These are phyloP conservation scores for Oreochromis spilurus DNA, from an alignment of 2,113 vertebrate species.

Conservation along the genomic window DNA sequence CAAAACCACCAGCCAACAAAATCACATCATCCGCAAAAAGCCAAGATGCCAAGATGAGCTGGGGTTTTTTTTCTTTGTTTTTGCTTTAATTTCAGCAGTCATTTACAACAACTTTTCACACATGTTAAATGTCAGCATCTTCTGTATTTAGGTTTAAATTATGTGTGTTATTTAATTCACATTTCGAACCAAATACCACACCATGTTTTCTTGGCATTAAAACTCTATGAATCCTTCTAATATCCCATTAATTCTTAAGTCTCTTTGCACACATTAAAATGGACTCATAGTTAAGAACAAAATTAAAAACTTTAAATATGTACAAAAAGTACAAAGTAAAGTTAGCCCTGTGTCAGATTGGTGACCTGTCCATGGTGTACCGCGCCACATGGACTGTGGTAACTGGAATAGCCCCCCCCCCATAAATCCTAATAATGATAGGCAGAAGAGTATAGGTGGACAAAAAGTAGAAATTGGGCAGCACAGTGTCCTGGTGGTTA, in stretches of 20 bases:
- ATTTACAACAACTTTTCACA: neutral
- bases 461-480: too few species aligned
- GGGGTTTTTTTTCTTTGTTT: accelerated
- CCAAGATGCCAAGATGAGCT: neutral
- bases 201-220: neutral
- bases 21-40: neutral
- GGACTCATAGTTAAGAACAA: neutral
- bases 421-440: too few species aligned
- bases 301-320: neutral
- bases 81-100: neutral
- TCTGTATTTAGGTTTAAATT: neutral
- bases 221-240: neutral
- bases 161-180: neutral
- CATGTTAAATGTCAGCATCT: neutral
- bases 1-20: neutral
- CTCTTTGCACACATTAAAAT: neutral
- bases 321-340: neutral
- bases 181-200: neutral
- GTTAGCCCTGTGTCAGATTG: neutral
- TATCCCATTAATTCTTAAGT: neutral
- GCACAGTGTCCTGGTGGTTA: too few species aligned
- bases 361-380: too few species aligned
- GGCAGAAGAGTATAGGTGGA: too few species aligned
- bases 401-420: too few species aligned
- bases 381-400: too few species aligned